Evolutionary conservation across 2,888 invertebrate genomes (phyloP), one percentile per base, ranked within the genome.

Genomic region (Oxycera nigricornis): DNA sequence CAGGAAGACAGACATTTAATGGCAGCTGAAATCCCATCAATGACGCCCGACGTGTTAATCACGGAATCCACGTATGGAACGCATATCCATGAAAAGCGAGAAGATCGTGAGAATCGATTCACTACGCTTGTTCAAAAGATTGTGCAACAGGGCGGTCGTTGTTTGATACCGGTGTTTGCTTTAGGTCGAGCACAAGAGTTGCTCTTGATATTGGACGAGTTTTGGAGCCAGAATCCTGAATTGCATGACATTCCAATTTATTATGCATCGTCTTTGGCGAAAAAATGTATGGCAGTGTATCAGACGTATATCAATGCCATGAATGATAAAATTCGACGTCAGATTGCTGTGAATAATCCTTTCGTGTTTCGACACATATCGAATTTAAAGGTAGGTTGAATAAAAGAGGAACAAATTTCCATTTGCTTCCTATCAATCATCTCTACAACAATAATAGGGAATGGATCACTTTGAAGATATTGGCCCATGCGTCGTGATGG

Each of bases 261-360:
- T 87, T 99, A 99, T 87, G 99, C 99, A 9, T 98, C 98, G 0
- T 97, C 98, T 0, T 87, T 99, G 77, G 99, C 99, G 61, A 99
- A 99, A 87, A 99, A 99, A 85, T 99, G 99, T 83, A 99, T 99
- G 98, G 95, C 97, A 74, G 99, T 99, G 0, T 99, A 99, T 87
- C 99, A 99, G 87, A 99, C 99, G 0, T 99, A 98, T 85, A 93
- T 99, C 2, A 98, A 98, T 86, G 98, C 98, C 0, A 99, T 99
- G 99, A 99, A 99, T 86, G 97, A 98, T 81, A 92, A 93, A 82
- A 99, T 99, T 79, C 90, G 94, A 14, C 87, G 97, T 1, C 98
- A 98, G 87, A 98, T 99, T 82, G 96, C 97, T 1, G 93, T 98
- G 77, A 97, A 96, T 84, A 99, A 99, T 87, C 99, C 99, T 0